A percentile compares a stretch with the other conserved stretches of the same genome.
These are phyloP conservation scores for Diaperis boleti DNA, from an alignment of 2,888 invertebrate species.

Conservation along the genomic window DNA sequence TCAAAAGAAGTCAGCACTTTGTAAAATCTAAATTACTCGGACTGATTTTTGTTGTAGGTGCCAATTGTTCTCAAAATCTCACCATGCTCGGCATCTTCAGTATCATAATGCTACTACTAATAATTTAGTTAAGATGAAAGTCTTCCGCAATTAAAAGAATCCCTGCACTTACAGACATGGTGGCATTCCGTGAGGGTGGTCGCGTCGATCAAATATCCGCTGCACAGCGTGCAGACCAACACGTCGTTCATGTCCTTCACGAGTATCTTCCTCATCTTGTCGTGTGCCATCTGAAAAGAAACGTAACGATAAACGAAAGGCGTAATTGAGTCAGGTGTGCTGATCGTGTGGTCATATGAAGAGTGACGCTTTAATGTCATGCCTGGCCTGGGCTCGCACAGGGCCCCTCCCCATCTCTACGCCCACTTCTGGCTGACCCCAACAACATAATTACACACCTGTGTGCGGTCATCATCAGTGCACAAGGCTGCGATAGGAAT, in stretches of 20 bases:
- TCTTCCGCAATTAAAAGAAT: too few species aligned
- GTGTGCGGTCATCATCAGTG: conserved; percentile 6
- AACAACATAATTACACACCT: conserved; percentile 44
- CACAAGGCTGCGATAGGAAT: neutral
- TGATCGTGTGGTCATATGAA: conserved; percentile 12
- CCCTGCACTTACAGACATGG: conserved; percentile 88
- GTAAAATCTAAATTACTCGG: too few species aligned
- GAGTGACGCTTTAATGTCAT: conserved; percentile 38
- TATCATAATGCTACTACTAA: too few species aligned
- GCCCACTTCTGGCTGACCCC: conserved; percentile 62
- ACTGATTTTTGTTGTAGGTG: too few species aligned
- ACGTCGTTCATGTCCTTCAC: conserved; percentile 84
- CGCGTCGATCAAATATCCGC: conserved; percentile 94
- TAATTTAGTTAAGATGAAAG: too few species aligned
- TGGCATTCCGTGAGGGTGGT: conserved; percentile 95
- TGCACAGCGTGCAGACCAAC: conserved; percentile 89
- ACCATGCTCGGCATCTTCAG: too few species aligned
- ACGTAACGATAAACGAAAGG: neutral
- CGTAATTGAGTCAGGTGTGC: neutral
- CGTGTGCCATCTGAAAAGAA: conserved; percentile 31
- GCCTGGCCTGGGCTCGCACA: conserved; percentile 36
- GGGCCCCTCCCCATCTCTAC: conserved; percentile 60
- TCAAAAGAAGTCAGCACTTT: too few species aligned
- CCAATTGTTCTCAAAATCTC: too few species aligned
- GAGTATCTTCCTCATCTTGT: conserved; percentile 68